Evolutionary conservation across 2,797 vertebrate species (phyloP), one percentile per base, ranked within the genome.

Genomic region (Potorous gilbertii): DNA sequence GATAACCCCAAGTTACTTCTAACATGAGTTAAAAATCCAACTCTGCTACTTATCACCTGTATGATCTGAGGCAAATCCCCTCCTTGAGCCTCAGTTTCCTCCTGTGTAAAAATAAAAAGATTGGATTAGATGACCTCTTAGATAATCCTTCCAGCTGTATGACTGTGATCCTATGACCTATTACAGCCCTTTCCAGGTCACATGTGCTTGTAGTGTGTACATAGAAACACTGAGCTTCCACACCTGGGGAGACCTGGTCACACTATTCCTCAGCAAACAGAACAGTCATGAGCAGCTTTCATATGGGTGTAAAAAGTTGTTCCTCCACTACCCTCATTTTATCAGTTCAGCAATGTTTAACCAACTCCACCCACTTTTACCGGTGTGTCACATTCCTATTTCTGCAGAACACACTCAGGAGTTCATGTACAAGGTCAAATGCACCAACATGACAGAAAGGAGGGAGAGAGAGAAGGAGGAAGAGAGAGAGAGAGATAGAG

Each of bases 261-360:
- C 34, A 24, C 18, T 40, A 8, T 8, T 81, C 74, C 74, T 81
- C 74, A 81, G 74, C 74, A 81, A 97, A 95, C 57, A 91, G 92
- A 93, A 90, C 74, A 54, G 52, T 91, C 55, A 91, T 10, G 81
- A 95, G 56, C 66, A 96, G 91, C 8, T 74, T 81, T 92, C 29
- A 40, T 57, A 94, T n/a, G 66, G 27, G 56, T 54, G 66, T 87
- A 90, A n/a, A 94, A 57, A 96, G 81, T 54, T 90, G 40, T 57
- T 92, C n/a, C n/a, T 92, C 55, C 97, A 94, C 74, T 40, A 81
- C 57, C 66, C 91, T 9, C 93, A 66, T 74, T 95, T 95, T 54
- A 92, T 90, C 92, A 92, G 74, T 52, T 92, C 55, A 90, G 50
- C 28, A n/a, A 96, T 81, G 74, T 95, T 94, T 57, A 93, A 91